Percentiles rank a stretch among this genome's conserved stretches.
Evolutionary conservation across 23 tunicate genomes (phyloP).

Genomic region (Halocynthia roretzi): DNA sequence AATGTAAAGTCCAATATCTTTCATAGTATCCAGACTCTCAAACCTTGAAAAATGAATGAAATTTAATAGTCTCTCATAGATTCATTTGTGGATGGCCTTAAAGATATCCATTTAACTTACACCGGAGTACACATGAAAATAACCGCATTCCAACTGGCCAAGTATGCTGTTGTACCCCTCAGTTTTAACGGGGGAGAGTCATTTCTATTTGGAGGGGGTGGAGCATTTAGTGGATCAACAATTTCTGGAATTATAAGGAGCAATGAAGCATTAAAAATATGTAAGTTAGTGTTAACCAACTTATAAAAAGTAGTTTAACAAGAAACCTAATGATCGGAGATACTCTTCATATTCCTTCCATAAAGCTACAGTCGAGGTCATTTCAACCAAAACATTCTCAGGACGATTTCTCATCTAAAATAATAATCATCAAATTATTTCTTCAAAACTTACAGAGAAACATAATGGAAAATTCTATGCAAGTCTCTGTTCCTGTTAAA

Average conservation of each 20-base stretch:
- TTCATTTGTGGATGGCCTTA: background rate
- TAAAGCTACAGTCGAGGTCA: constrained; percentile 51
- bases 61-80: background rate
- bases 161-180: constrained; percentile 33
- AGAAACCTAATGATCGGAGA: constrained; percentile 31
- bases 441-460: no score
- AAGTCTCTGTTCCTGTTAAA: no score
- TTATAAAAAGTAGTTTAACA: no score
- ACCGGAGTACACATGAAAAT: constrained; percentile 46
- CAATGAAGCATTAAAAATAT: background rate
- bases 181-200: constrained; percentile 33
- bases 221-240: constrained; percentile 31
- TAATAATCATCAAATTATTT: background rate
- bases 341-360: constrained; percentile 51
- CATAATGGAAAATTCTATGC: no score
- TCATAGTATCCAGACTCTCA: constrained; percentile 44
- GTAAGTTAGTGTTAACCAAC: background rate
- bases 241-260: constrained; percentile 18
- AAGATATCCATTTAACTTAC: constrained; percentile 9
- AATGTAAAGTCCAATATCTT: constrained; percentile 42
- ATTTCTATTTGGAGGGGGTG: constrained; percentile 38
- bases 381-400: constrained; percentile 36
- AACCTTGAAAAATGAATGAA: constrained; percentile 4
- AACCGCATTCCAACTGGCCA: constrained; percentile 40
- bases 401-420: constrained; percentile 44